Percentiles rank a stretch among this genome's conserved stretches.
phyloP scores from a whole-genome alignment of 2,113 vertebrate species.

The Porphyrio hochstetteri region DNA sequence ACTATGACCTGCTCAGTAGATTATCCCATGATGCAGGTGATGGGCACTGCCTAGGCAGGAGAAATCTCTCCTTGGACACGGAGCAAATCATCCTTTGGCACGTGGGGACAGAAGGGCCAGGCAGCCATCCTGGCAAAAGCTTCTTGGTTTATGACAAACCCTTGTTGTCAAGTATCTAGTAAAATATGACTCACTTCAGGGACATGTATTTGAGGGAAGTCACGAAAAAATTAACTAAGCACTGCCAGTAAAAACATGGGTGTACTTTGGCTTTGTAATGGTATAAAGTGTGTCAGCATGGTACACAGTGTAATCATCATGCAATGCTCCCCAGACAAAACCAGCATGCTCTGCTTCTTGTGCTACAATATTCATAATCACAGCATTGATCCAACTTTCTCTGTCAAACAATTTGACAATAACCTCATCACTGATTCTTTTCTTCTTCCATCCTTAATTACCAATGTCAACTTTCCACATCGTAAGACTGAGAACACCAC shows the following conservation, averaged over 20 bases:
- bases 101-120: background rate
- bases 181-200: constrained; percentile 47
- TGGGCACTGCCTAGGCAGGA: background rate
- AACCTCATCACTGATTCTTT: background rate
- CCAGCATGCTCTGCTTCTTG: background rate
- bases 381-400: background rate
- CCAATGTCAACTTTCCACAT: fast-evolving
- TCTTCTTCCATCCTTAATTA: background rate
- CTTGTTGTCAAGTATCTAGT: background rate
- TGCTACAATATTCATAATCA: background rate
- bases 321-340: background rate
- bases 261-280: constrained; percentile 31
- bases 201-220: constrained; percentile 14
- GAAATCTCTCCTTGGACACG: background rate
- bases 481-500: background rate
- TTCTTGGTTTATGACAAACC: background rate
- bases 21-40: background rate
- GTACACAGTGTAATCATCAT: background rate
- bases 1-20: background rate
- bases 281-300: background rate
- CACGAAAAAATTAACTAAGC: constrained; percentile 25
- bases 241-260: constrained; percentile 58
- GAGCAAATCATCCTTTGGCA: background rate
- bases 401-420: background rate
- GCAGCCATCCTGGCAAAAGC: background rate